Evolutionary conservation across 2,888 invertebrate genomes (phyloP).

Genomic region (Danaus chrysippus): DNA sequence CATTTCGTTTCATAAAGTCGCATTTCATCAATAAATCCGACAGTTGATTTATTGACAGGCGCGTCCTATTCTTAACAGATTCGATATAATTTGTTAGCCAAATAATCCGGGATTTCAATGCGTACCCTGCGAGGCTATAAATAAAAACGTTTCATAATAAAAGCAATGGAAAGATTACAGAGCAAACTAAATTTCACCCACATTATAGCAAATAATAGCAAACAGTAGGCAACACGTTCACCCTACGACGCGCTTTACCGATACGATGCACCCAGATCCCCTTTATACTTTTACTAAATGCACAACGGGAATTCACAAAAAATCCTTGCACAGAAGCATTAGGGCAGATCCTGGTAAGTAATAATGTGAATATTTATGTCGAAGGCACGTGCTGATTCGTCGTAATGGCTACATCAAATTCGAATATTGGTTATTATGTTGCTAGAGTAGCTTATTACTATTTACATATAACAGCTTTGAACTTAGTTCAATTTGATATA

Average conservation of each 20-base stretch:
- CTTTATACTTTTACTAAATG: conserved; percentile 62
- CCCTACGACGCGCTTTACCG: conserved; percentile 61
- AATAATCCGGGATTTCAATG: conserved; percentile 75
- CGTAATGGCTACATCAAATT: conserved; percentile 68
- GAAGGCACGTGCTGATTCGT: conserved; percentile 70
- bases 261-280: conserved; percentile 71
- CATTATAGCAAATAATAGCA: conserved; percentile 76
- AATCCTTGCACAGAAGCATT: conserved; percentile 51
- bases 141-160: conserved; percentile 55
- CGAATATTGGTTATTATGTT: conserved; percentile 70
- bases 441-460: conserved; percentile 39
- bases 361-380: conserved; percentile 77
- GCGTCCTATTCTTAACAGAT: conserved; percentile 72
- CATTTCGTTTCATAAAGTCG: conserved; percentile 48
- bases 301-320: conserved; percentile 70
- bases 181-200: conserved; percentile 75
- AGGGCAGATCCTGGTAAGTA: conserved; percentile 53
- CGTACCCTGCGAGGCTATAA: conserved; percentile 49
- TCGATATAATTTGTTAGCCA: conserved; percentile 77
- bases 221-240: conserved; percentile 66
- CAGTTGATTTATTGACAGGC: conserved; percentile 73
- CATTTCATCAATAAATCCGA: conserved; percentile 68
- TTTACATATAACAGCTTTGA: conserved; percentile 37
- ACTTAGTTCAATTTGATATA: conserved; percentile 21
- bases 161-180: conserved; percentile 71